Percentiles rank a stretch among this genome's conserved stretches.
Conservation (phyloP, 2,113 vertebrate genomes). For the Gasterosteus aculeatus region DNA sequence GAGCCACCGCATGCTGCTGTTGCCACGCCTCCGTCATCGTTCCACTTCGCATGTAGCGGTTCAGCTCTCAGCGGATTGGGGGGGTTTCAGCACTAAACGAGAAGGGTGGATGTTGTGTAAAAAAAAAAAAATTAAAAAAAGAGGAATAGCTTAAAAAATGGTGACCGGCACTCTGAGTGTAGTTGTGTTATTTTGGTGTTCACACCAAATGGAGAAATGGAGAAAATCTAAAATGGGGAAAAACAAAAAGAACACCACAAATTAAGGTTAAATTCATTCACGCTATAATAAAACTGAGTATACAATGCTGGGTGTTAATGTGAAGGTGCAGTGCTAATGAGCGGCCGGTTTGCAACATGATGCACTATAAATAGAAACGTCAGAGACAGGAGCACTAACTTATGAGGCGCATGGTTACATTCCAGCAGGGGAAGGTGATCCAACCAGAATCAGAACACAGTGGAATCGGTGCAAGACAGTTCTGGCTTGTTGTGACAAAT, state of each 20-base stretch:
- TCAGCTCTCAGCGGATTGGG: slow-evolving; percentile 38
- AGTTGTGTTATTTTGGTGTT: background rate
- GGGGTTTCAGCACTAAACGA: slow-evolving; percentile 21
- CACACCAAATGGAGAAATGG: slow-evolving; percentile 17
- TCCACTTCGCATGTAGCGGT: slow-evolving; percentile 67
- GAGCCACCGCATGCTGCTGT: slow-evolving; percentile 83
- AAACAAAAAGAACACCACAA: background rate
- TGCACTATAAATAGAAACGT: background rate
- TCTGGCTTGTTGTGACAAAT: background rate
- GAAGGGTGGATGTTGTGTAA: slow-evolving; percentile 23
- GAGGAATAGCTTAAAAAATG: background rate
- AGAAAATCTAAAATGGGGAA: slow-evolving; percentile 34
- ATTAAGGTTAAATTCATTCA: background rate
- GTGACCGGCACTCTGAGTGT: background rate
- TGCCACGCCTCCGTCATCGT: slow-evolving; percentile 86
- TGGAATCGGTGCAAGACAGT: background rate
- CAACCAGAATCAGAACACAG: too few species aligned
- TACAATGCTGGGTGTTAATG: background rate
- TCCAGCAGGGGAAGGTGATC: too few species aligned
- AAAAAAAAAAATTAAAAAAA: too few species aligned
- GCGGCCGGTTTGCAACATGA: background rate
- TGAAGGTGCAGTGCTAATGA: background rate
- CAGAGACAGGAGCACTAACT: too few species aligned
- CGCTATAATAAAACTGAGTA: background rate
- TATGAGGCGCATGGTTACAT: background rate